phyloP scores from a whole-genome alignment of 2,888 invertebrate genomes.

The Saturnia pavonia region DNA sequence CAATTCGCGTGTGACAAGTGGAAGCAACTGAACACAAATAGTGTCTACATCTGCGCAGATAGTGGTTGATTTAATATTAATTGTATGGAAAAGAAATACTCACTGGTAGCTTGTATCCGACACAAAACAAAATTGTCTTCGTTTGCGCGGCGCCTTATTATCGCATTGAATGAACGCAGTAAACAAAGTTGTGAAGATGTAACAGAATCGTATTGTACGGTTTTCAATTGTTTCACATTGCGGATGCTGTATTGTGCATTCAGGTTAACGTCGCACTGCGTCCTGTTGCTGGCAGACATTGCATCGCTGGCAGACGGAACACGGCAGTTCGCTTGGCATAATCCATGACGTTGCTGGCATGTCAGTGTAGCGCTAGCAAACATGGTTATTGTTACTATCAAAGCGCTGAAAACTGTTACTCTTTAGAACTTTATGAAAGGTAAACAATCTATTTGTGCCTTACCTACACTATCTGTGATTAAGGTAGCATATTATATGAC shows the following conservation, averaged over 20 bases:
- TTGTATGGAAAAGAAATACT: too few species aligned
- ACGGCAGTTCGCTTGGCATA: background rate
- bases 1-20: too few species aligned
- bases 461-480: background rate
- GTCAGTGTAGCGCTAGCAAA: background rate
- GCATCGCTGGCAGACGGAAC: constrained; percentile 45
- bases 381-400: background rate
- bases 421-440: background rate
- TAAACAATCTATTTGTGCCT: background rate
- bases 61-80: too few species aligned
- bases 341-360: background rate
- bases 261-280: constrained; percentile 55
- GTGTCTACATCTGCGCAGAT: too few species aligned
- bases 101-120: too few species aligned
- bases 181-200: constrained; percentile 35
- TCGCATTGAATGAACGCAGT: background rate
- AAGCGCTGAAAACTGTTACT: background rate
- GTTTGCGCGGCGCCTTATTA: background rate
- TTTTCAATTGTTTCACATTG: constrained; percentile 43
- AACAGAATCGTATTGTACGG: constrained; percentile 37
- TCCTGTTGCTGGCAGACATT: constrained; percentile 53
- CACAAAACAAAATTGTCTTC: too few species aligned
- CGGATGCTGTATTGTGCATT: constrained; percentile 45
- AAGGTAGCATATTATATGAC: background rate
- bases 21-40: too few species aligned